Percentiles rank a stretch among this genome's conserved stretches.
Evolutionary conservation across 2,888 invertebrate species (phyloP).

Genomic region (Agrotis clavis): DNA sequence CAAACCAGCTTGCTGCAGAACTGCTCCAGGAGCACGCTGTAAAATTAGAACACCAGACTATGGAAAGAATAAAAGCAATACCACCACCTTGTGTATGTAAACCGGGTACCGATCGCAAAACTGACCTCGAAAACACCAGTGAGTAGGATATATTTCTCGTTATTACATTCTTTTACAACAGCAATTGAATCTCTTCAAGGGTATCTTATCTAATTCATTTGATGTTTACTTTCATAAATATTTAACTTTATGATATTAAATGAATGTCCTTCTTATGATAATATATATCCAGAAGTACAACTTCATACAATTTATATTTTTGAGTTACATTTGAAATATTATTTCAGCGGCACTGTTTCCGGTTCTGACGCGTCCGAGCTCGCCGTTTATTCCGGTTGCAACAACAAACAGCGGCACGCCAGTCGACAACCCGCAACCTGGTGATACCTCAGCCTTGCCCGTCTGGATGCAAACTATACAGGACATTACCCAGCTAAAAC

Average conservation of each 20-base stretch:
- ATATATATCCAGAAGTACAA: not conserved
- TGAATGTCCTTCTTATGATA: not conserved
- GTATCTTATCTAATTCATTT: conserved; percentile 5
- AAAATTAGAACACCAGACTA: conserved; percentile 75
- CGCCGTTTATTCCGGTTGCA: not conserved
- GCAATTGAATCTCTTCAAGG: not conserved
- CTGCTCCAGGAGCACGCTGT: conserved; percentile 79
- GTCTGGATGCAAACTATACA: conserved; percentile 74
- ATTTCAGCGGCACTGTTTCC: conserved; percentile 67
- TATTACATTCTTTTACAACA: not conserved
- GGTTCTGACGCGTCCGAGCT: conserved; percentile 67
- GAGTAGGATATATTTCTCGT: conserved; percentile 3
- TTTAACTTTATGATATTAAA: not conserved
- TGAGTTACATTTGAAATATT: conserved; percentile 4
- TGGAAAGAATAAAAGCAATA: conserved; percentile 71
- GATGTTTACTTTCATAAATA: not conserved
- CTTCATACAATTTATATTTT: not conserved
- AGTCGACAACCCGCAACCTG: conserved; percentile 2
- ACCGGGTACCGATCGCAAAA: conserved; percentile 19
- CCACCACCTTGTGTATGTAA: conserved; percentile 80
- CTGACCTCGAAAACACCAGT: not conserved
- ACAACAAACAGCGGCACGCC: not conserved
- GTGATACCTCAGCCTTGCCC: conserved; percentile 37
- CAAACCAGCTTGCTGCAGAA: conserved; percentile 79
- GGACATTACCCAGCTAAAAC: conserved; percentile 76